phyloP scores from a whole-genome alignment of 1,140 invertebrate species.

The Drosophila erecta region DNA sequence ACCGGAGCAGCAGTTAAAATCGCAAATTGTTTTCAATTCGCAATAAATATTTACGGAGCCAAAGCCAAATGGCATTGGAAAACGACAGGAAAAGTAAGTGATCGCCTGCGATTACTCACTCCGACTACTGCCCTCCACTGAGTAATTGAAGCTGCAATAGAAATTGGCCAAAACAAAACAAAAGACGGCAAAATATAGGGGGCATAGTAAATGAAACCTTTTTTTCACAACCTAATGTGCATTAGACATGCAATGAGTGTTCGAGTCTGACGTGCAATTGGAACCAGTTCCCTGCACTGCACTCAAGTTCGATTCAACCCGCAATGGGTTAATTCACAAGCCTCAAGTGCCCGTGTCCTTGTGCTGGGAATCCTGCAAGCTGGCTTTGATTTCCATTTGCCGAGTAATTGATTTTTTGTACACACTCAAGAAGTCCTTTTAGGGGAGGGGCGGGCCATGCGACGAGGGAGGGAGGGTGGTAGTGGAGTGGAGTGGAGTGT shows the following conservation, averaged over 20 bases:
- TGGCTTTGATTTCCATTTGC: constrained; percentile 64
- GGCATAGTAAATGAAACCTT: constrained; percentile 20
- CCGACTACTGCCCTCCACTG: constrained; percentile 7
- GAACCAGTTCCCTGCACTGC: constrained; percentile 21
- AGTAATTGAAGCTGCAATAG: constrained; percentile 58
- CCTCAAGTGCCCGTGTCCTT: constrained; percentile 54
- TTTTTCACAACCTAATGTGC: constrained; percentile 47
- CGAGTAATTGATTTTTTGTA: constrained; percentile 57
- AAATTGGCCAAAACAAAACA: constrained; percentile 55
- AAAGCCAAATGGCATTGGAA: neutral
- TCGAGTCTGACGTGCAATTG: neutral
- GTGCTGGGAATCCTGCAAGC: constrained; percentile 66
- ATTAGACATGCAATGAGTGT: constrained; percentile 55
- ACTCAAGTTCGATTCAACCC: constrained; percentile 8
- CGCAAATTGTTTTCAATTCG: constrained; percentile 37
- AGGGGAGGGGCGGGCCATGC: too few relatives aligned
- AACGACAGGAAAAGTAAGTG: constrained; percentile 10
- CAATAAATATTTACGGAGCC: constrained; percentile 48
- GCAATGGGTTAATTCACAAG: constrained; percentile 38
- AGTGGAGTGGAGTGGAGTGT: too few relatives aligned
- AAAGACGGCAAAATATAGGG: neutral
- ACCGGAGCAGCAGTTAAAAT: constrained; percentile 7
- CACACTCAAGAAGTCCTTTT: constrained; percentile 7
- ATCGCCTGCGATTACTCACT: constrained; percentile 38
- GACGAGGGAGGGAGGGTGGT: too few relatives aligned